A percentile compares a stretch with the other conserved stretches of the same genome.
These are phyloP conservation scores for Isotomurus palustris DNA, from an alignment of 2,888 invertebrate species.

Conservation along the genomic window DNA sequence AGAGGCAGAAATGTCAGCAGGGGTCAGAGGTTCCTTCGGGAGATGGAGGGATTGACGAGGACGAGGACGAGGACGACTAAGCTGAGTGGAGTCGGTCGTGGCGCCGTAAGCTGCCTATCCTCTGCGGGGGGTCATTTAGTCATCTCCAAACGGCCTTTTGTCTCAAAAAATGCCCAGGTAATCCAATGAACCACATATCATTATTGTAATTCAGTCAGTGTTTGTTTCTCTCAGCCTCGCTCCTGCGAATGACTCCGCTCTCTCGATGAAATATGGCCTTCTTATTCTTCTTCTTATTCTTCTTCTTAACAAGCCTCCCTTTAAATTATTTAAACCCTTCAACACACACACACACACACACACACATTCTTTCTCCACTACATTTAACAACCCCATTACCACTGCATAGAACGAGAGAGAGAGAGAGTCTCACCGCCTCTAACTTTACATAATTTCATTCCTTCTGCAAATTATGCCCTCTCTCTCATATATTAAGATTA, in stretches of 20 bases:
- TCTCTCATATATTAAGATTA: background rate
- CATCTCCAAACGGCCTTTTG: conserved; percentile 46
- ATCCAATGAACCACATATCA: conserved; percentile 46
- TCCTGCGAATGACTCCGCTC: conserved; percentile 10
- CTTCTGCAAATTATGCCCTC: background rate
- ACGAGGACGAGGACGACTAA: no score
- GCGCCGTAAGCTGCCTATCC: conserved; percentile 47
- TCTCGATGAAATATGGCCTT: conserved; percentile 24
- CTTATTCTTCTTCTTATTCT: conserved; percentile 16
- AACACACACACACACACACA: no score
- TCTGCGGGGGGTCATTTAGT: conserved; percentile 47
- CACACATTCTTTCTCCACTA: no score
- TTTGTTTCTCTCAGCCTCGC: conserved; percentile 39
- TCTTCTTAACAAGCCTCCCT: conserved; percentile 5
- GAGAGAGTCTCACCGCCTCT: no score
- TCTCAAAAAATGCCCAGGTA: conserved; percentile 46
- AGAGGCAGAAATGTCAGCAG: conserved; percentile 44
- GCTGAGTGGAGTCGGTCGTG: conserved; percentile 46
- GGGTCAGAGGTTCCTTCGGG: conserved; percentile 45
- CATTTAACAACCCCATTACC: no score
- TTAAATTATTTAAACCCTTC: conserved; percentile 4
- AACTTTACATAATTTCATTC: no score
- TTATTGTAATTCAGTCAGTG: conserved; percentile 46
- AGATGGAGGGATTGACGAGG: conserved; percentile 25
- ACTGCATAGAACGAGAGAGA: no score